Evolutionary conservation across 2,888 invertebrate species (phyloP), one percentile per base, ranked within the genome.

Genomic region (Drosophila melanosoma): DNA sequence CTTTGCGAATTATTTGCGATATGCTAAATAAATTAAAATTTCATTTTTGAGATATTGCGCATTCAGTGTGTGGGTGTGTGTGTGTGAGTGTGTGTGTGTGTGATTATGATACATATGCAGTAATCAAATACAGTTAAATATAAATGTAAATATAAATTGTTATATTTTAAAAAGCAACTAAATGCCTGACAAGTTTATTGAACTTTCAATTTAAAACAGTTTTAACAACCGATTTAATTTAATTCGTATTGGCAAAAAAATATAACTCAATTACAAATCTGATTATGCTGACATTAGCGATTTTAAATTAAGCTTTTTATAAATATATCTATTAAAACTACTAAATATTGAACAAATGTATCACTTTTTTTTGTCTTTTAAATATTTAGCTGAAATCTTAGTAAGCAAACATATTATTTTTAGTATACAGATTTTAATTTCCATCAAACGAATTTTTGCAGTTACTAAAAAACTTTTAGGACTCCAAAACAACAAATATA

Each of bases 1-100:
- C 68, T 76, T 74, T 83, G 69, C 68, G 74, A 63, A 74, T 80
- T 75, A 23, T 76, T 73, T 74, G 60, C 76, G 82, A 88, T 82
- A 80, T 88, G 83, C 69, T 76, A 88, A 82, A 88, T 86, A 77
- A 80, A 88, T 86, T 80, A 80, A 76, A 86, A 77, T 87, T 81
- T 79, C 66, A 64, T 68, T 67, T 61, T 57, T 53, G 53, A 69
- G 54, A 65, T 57, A 61, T 64, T 59, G 62, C 60, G 20, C 51
- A 42, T 58, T 20, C 67, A 59, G 49, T 68, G 67, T 56, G 69
- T 29, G 49, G 57, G 38, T 23, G 29, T 40, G 35, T 23, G 54
- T 32, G 56, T 35, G 17, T 4, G 36, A 2, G 20, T 48, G 17
- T 17, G 17, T 51, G 49, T 66, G 56, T 60, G 56, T 63, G 56